Base-by-base conservation (phyloP, 2,797 vertebrate genomes). In the Enteromius afrohamiltoni region DNA sequence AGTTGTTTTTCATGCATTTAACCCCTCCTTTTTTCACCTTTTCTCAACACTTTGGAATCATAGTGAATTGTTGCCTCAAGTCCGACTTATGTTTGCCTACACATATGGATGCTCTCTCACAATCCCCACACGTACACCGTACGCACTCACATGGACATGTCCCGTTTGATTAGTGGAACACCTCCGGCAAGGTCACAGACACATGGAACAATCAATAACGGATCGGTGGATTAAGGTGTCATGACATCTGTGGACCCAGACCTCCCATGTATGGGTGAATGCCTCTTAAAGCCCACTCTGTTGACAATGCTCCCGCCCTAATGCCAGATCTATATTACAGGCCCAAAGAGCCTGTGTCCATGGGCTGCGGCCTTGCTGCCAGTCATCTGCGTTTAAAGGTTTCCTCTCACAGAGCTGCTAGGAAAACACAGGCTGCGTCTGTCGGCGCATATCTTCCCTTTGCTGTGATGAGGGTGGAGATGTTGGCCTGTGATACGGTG, bases 141-240 rank as follows among this genome's bases (percentile, higher is more conserved):
- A 77, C 81, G 26, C 67, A 85, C 86, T 80, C 81, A 79, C 83
- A 87, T 87, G 84, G 87, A 86, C 19, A n/a, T 90, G 83, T 89
- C 81, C 75, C 26, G 76, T 94, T 92, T 94, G 93, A 93, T 92
- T 92, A 92, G 90, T 87, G 77, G 77, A 89, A 86, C 93, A 92
- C 89, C 91, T 88, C 91, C 86, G 92, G 94, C 91, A 92, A 95
- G 91, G 91, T 93, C 91, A 90, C 83, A 88, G 77, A 86, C 83
- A 83, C 90, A 92, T 91, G 90, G 93, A 93, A 93, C 92, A 95
- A 93, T 95, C 91, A 87, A 93, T 94, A 92, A 88, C 87, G 90
- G 89, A 92, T 92, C 85, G 89, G 89, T 91, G 92, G 91, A 94
- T 93, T 87, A 92, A 93, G 93, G 93, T 91, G 92, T 92, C 90